phyloP scores from a whole-genome alignment of 1,140 invertebrate genomes.

The Pachypsylla venusta region DNA sequence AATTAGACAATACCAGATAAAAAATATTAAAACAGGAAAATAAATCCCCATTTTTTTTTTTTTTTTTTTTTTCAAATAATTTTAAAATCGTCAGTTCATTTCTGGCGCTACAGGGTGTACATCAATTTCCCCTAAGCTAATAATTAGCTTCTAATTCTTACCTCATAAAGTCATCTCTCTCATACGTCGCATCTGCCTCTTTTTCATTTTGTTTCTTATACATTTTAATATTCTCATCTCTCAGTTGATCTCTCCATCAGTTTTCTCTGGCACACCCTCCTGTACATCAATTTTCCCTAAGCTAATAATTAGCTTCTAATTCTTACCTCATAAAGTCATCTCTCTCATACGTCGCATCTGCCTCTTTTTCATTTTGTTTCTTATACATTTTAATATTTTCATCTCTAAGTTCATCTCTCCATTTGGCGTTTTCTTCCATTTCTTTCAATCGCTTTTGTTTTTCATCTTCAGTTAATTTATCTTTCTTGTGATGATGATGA shows the following conservation, averaged over 20 bases:
- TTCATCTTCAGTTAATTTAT: slow-evolving; percentile 44
- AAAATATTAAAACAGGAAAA: no score
- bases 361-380: slow-evolving; percentile 44
- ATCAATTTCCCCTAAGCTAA: no score
- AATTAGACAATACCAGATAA: no score
- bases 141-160: no score
- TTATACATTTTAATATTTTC: slow-evolving; percentile 45
- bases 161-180: slow-evolving; percentile 29
- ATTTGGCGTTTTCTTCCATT: slow-evolving; percentile 66
- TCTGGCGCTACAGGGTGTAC: no score
- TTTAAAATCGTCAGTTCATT: no score
- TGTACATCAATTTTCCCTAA: no score
- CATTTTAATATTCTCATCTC: slow-evolving; percentile 43
- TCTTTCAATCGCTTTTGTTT: slow-evolving; percentile 51
- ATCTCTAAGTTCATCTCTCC: slow-evolving; percentile 49
- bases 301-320: no score
- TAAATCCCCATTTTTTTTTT: no score
- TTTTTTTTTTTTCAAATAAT: no score
- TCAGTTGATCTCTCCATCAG: slow-evolving; percentile 50
- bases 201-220: slow-evolving; percentile 45
- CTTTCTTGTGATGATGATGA: slow-evolving; percentile 6
- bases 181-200: slow-evolving; percentile 37
- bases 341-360: slow-evolving; percentile 32
- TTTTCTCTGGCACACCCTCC: no score
- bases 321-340: slow-evolving; percentile 33